Evolutionary conservation across 2,113 vertebrate genomes (phyloP), one percentile per base, ranked within the genome.

Genomic region (Engraulis encrasicolus): DNA sequence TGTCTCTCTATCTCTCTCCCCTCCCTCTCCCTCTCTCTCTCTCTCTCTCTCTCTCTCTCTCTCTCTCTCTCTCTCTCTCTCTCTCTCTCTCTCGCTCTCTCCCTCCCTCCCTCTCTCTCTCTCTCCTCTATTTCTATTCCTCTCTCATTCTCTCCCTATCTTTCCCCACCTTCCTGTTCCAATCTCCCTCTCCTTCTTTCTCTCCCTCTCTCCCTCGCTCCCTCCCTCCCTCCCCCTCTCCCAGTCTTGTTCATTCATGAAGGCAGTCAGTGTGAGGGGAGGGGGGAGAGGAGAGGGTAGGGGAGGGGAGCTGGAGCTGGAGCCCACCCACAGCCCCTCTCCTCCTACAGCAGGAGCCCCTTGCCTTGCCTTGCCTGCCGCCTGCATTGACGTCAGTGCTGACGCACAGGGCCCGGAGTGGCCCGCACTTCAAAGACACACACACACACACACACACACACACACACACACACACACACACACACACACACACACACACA

Each of bases 361-460:
- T 86, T 82, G 85, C n/a, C n/a, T n/a, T n/a, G n/a, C n/a, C n/a
- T n/a, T n/a, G n/a, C n/a, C n/a, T n/a, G n/a, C 84, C n/a, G 58
- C 52, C 84, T 48, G 54, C 38, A 81, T 86, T 89, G 90, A 90
- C 88, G 88, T 91, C 90, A 91, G 48, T 61, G 86, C 81, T 89
- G 87, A 91, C 89, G 90, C 88, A 87, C 87, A 38, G 36, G 78
- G 45, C 88, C 83, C 82, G 38, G 84, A 89, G 87, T 89, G 87
- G 87, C 87, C 83, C 77, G 80, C 54, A 81, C 86, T 90, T 91
- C 88, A 90, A 90, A 90, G 88, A 81, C 83, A 86, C 81, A 50
- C 85, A 78, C 58, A 31, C 78, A n/a, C n/a, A n/a, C n/a, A n/a
- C n/a, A n/a, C n/a, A n/a, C n/a, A n/a, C n/a, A n/a, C n/a, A n/a